Percentiles rank a stretch among this genome's conserved stretches.
Evolutionary conservation across 2,113 vertebrate species (phyloP).

Genomic region (Trematomus loennbergii): DNA sequence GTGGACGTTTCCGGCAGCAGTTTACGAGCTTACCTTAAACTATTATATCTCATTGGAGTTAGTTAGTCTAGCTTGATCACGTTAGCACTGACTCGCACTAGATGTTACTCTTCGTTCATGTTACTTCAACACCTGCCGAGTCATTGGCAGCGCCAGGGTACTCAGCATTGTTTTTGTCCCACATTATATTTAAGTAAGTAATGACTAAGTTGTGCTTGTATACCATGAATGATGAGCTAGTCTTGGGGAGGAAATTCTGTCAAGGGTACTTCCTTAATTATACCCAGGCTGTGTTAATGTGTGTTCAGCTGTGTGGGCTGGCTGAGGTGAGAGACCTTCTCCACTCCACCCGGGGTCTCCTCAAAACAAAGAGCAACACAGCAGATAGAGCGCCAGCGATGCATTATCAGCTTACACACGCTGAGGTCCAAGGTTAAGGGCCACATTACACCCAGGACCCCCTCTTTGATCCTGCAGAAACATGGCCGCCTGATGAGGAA

Average conservation of each 20-base stretch:
- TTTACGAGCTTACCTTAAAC: not conserved
- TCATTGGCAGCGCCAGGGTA: not conserved
- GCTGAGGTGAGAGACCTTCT: conserved; percentile 70
- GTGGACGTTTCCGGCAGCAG: not conserved
- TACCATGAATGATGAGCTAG: conserved; percentile 22
- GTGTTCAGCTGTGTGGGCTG: conserved; percentile 79
- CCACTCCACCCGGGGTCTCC: conserved; percentile 60
- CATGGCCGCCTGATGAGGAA: conserved; percentile 51
- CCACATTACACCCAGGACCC: conserved; percentile 73
- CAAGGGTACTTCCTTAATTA: conserved; percentile 71
- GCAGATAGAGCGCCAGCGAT: conserved; percentile 47
- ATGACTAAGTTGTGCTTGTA: conserved; percentile 9
- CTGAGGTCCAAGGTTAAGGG: conserved; percentile 71
- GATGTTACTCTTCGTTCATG: not conserved
- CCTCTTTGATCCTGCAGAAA: conserved; percentile 63
- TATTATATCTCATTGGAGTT: not conserved
- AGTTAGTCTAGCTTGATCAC: not conserved
- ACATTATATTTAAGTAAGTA: not conserved
- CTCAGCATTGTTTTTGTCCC: not conserved
- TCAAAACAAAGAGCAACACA: conserved; percentile 66
- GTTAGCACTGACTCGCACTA: not conserved
- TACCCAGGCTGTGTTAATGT: conserved; percentile 72
- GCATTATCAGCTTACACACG: conserved; percentile 77
- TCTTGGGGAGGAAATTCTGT: conserved; percentile 46
- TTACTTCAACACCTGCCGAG: not conserved